Percentiles rank a stretch among this genome's conserved stretches.
phyloP scores from a whole-genome alignment of 2,888 invertebrate genomes.

The Choristoneura rosaceana region DNA sequence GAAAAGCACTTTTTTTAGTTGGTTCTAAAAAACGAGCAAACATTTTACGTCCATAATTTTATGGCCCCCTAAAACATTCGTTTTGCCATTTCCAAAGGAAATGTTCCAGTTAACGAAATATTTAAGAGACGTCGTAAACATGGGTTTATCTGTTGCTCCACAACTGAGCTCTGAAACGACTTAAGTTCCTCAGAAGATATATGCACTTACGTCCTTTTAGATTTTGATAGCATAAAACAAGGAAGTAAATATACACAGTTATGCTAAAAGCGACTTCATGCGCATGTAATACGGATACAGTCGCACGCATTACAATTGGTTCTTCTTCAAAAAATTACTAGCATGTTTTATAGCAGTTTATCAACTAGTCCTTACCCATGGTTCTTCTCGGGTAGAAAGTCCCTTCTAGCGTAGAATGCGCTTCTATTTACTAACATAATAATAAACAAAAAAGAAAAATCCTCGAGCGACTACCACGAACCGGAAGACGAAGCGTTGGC shows the following conservation, averaged over 20 bases:
- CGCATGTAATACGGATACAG: not conserved
- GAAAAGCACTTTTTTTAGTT: too few relatives aligned
- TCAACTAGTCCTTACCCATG: too few relatives aligned
- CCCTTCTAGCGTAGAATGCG: too few relatives aligned
- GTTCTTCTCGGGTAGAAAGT: too few relatives aligned
- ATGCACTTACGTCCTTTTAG: conserved; percentile 8
- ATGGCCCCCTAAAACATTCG: conserved; percentile 17
- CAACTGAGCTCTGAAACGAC: not conserved
- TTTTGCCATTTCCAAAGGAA: conserved; percentile 9
- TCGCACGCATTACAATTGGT: too few relatives aligned
- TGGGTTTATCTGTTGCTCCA: conserved; percentile 18
- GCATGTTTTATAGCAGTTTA: not conserved
- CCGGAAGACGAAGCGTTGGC: too few relatives aligned
- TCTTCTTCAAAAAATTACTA: not conserved
- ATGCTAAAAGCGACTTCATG: not conserved
- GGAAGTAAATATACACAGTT: not conserved
- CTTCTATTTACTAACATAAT: too few relatives aligned
- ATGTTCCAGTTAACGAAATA: conserved; percentile 11
- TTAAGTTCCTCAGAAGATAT: too few relatives aligned
- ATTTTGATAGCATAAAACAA: not conserved
- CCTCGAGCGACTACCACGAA: too few relatives aligned
- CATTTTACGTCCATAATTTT: conserved; percentile 25
- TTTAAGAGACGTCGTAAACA: conserved; percentile 27
- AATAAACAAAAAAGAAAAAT: too few relatives aligned
- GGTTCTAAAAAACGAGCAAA: not conserved